Conservation (phyloP, 2,113 vertebrate genomes). For the Merops nubicus region DNA sequence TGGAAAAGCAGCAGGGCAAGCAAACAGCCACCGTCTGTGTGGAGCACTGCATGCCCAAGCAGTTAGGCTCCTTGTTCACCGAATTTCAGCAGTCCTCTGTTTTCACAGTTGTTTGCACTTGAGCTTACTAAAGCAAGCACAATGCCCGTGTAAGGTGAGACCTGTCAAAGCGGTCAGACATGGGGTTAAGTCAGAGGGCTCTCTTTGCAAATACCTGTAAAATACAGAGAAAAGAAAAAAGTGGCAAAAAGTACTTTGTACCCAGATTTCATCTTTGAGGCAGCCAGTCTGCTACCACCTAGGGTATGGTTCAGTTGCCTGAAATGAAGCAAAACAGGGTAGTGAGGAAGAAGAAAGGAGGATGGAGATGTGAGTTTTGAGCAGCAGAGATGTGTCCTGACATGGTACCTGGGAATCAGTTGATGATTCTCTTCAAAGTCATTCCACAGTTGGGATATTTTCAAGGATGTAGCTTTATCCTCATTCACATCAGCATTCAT, state of each 20-base stretch:
- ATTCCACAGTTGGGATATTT: background rate
- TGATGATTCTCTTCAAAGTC: background rate
- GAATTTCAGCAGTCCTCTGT: background rate
- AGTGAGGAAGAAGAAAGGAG: background rate
- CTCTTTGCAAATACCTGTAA: background rate
- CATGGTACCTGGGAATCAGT: fast-evolving
- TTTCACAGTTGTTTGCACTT: background rate
- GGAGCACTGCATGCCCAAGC: background rate
- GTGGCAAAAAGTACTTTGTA: background rate
- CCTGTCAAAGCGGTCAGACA: background rate
- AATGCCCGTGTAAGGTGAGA: background rate
- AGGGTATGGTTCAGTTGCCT: background rate
- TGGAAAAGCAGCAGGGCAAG: conserved; percentile 3
- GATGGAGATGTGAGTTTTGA: background rate
- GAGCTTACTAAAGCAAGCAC: background rate
- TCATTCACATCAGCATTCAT: background rate
- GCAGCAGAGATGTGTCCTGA: background rate
- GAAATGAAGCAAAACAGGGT: background rate
- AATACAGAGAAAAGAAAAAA: background rate
- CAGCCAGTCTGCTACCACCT: background rate
- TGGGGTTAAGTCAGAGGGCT: background rate
- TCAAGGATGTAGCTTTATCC: background rate
- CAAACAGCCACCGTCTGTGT: background rate
- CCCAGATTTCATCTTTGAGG: background rate
- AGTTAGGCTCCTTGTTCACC: background rate